Percentiles rank a stretch among this genome's conserved stretches.
Conservation (phyloP, 1,140 invertebrate genomes). For the Drosophila funebris region DNA sequence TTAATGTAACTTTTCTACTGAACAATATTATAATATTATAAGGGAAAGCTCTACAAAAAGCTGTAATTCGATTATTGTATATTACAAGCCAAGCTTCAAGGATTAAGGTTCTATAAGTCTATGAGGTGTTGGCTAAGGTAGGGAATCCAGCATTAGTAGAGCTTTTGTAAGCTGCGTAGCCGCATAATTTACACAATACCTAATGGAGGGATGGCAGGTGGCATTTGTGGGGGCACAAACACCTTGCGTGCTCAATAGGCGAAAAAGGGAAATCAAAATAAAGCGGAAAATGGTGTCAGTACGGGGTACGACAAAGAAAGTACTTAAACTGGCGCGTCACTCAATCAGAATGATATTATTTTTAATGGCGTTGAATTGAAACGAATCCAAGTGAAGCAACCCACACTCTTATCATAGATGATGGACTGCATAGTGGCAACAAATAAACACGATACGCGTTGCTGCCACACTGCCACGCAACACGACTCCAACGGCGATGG, state of each 20-base stretch:
- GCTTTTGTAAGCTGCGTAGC: conserved; percentile 8
- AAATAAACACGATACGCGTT: conserved; percentile 70
- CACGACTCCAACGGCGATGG: background rate
- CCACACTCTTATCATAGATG: background rate
- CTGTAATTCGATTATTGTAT: no score
- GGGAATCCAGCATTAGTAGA: background rate
- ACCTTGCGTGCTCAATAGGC: conserved; percentile 77
- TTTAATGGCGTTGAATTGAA: conserved; percentile 65
- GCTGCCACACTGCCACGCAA: conserved; percentile 58
- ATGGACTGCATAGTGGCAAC: conserved; percentile 26
- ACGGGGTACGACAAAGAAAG: conserved; percentile 70
- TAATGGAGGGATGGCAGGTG: background rate
- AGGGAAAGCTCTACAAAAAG: no score
- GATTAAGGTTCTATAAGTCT: no score
- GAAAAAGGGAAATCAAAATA: conserved; percentile 59
- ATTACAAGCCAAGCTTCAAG: no score
- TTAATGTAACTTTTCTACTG: no score
- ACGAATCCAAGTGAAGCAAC: background rate
- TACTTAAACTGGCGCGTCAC: conserved; percentile 78
- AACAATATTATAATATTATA: no score
- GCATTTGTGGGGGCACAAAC: conserved; percentile 16
- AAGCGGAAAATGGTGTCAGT: conserved; percentile 73
- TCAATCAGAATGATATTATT: conserved; percentile 82
- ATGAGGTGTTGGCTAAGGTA: background rate
- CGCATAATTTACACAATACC: background rate